phyloP scores from a whole-genome alignment of 2,797 vertebrate genomes.

The Etheostoma nigrum region DNA sequence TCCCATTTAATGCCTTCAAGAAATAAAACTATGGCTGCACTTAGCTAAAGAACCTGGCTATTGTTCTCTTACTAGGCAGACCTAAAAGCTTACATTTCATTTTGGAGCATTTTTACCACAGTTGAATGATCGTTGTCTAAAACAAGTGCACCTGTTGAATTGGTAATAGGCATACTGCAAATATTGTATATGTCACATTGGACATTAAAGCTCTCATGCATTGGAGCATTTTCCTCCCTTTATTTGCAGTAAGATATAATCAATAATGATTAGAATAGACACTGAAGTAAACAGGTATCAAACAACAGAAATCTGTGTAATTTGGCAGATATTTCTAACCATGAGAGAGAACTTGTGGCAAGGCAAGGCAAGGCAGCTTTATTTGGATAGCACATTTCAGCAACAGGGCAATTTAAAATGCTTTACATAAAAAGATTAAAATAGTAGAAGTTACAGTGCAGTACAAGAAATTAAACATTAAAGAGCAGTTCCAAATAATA shows the following conservation, averaged over 20 bases:
- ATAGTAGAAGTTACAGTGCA: too few relatives aligned
- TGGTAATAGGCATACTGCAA: not conserved
- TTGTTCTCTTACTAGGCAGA: constrained; percentile 54
- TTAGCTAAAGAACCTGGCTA: constrained; percentile 51
- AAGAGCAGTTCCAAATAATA: too few relatives aligned
- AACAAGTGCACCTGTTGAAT: constrained; percentile 18
- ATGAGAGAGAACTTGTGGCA: constrained; percentile 18
- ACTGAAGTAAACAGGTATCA: constrained; percentile 36
- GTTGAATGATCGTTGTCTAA: constrained; percentile 5
- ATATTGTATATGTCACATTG: not conserved
- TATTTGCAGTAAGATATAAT: constrained; percentile 25
- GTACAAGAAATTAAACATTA: too few relatives aligned
- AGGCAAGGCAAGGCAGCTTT: too few relatives aligned
- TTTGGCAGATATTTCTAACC: constrained; percentile 47
- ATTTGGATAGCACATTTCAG: too few relatives aligned
- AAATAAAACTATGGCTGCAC: constrained; percentile 53
- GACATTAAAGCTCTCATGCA: constrained; percentile 7
- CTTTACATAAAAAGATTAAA: too few relatives aligned
- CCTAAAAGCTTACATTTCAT: constrained; percentile 59
- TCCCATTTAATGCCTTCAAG: constrained; percentile 63
- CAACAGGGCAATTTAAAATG: too few relatives aligned
- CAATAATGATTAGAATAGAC: constrained; percentile 18
- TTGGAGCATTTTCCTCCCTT: not conserved
- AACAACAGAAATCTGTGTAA: constrained; percentile 41
- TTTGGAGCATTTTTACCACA: constrained; percentile 37